phyloP scores from a whole-genome alignment of 2,113 vertebrate species.

The Odocoileus virginianus region DNA sequence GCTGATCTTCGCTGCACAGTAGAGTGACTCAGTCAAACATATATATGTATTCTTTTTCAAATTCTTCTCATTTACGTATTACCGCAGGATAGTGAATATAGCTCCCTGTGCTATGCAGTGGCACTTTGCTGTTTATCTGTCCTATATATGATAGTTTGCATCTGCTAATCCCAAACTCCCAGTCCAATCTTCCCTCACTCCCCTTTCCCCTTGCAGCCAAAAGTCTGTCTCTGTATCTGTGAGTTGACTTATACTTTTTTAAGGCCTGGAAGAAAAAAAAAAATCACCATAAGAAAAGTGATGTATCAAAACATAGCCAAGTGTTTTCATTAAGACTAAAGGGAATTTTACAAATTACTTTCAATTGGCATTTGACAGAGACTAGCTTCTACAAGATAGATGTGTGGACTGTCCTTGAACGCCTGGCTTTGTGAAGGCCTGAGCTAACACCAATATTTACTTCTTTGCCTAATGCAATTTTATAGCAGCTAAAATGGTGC shows the following conservation, averaged over 20 bases:
- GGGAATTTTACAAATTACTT: not conserved
- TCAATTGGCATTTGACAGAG: not conserved
- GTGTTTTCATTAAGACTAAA: not conserved
- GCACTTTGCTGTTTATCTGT: not conserved
- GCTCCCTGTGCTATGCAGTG: not conserved
- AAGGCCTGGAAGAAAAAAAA: not conserved
- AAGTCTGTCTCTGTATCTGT: not conserved
- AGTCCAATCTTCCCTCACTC: no score
- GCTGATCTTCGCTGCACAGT: not conserved
- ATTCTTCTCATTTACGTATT: not conserved
- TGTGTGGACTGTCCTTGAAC: not conserved
- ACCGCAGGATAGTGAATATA: not conserved
- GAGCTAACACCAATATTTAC: not conserved
- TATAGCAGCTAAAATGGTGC: not conserved
- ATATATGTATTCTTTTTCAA: not conserved
- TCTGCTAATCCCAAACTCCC: not conserved
- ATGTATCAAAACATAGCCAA: conserved; percentile 28
- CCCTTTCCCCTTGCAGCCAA: not conserved
- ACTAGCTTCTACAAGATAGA: not conserved
- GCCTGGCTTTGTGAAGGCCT: not conserved
- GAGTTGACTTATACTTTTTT: not conserved
- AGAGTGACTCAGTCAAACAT: not conserved
- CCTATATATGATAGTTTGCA: not conserved
- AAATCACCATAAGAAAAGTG: conserved; percentile 31
- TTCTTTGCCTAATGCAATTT: not conserved